Conservation (phyloP, 2,113 vertebrate species). For the Aramus guarauna region DNA sequence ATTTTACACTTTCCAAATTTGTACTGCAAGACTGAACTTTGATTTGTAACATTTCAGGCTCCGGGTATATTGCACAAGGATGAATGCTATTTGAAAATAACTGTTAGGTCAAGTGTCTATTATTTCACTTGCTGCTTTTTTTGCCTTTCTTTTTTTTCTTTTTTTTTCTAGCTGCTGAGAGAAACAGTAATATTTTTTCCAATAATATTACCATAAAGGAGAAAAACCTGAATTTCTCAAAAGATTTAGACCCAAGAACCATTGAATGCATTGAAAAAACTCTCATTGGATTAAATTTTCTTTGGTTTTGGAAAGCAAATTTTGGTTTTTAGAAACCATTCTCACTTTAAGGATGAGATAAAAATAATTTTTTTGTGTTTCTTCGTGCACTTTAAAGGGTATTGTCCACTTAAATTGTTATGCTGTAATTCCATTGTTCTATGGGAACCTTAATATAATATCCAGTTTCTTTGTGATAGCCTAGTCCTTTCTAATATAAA, state of each 20-base stretch:
- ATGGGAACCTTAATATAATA: neutral
- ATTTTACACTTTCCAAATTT: neutral
- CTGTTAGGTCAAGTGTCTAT: neutral
- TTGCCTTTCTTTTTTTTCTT: too few relatives aligned
- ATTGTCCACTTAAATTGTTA: neutral
- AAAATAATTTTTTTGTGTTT: neutral
- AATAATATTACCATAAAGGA: neutral
- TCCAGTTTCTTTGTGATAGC: neutral
- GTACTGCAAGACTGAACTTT: neutral
- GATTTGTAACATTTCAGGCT: neutral
- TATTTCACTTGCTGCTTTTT: neutral
- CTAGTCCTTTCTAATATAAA: neutral
- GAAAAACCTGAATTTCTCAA: neutral
- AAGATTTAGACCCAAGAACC: neutral
- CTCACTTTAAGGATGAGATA: neutral
- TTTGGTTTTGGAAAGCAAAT: neutral
- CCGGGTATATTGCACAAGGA: neutral
- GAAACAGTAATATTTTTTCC: neutral
- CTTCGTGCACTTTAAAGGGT: neutral
- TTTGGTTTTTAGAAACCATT: neutral
- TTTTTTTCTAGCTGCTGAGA: neutral
- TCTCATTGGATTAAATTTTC: neutral
- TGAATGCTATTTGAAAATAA: neutral
- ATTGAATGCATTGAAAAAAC: neutral
- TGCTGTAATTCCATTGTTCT: neutral